A percentile compares a stretch with the other conserved stretches of the same genome.
Conservation (phyloP, 2,888 invertebrate species). For the Sussaba pulchella region DNA sequence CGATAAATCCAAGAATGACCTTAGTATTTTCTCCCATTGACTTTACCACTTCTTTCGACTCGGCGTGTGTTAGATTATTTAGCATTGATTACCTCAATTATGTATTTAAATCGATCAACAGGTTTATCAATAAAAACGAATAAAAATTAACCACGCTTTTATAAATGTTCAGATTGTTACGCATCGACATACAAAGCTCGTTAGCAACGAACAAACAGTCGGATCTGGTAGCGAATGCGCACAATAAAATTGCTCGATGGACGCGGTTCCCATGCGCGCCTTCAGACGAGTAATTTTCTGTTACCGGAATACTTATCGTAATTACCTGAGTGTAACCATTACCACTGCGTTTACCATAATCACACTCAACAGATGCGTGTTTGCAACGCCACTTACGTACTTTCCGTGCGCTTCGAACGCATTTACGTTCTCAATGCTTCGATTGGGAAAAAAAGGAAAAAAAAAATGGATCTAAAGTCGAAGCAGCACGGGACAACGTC, state of each 20-base stretch:
- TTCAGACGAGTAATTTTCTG: slow-evolving; percentile 69
- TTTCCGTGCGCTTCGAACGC: neutral
- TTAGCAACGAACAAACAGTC: slow-evolving; percentile 16
- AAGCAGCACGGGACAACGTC: neutral
- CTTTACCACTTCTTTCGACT: no score
- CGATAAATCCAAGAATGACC: no score
- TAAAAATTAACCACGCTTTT: no score
- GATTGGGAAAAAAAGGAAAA: neutral
- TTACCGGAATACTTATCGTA: slow-evolving; percentile 71
- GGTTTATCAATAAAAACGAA: no score
- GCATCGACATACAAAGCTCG: neutral
- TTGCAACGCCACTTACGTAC: slow-evolving; percentile 61
- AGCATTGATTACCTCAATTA: no score
- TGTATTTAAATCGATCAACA: no score
- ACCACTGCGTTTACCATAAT: slow-evolving; percentile 66
- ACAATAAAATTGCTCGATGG: slow-evolving; percentile 48
- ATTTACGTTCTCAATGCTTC: slow-evolving; percentile 1
- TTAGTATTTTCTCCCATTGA: no score
- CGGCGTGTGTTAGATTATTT: no score
- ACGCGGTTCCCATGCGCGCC: neutral
- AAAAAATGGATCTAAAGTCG: neutral
- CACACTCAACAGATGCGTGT: slow-evolving; percentile 64
- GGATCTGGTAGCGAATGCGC: neutral
- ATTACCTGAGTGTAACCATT: slow-evolving; percentile 63
- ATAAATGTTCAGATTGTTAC: neutral